Percentiles rank a stretch among this genome's conserved stretches.
These are phyloP conservation scores for Xanthia togata DNA, from an alignment of 2,888 invertebrate genomes.

Conservation along the genomic window DNA sequence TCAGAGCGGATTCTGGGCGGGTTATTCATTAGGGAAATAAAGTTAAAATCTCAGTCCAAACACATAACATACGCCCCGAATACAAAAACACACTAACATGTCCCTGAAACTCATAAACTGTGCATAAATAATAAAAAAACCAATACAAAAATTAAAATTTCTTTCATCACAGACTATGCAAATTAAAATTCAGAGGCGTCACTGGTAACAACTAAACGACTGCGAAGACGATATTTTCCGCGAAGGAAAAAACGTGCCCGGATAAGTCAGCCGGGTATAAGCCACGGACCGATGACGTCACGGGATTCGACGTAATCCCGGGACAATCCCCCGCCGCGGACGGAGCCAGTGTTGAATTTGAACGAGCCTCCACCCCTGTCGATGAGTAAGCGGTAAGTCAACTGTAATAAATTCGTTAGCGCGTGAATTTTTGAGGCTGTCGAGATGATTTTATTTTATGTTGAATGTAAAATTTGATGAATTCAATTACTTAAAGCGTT, in stretches of 20 bases:
- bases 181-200: slow-evolving; percentile 68
- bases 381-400: slow-evolving; percentile 59
- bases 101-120: slow-evolving; percentile 12
- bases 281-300: slow-evolving; percentile 80
- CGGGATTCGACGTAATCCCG: slow-evolving; percentile 73
- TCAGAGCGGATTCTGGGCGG: not conserved
- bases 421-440: slow-evolving; percentile 53
- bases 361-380: slow-evolving; percentile 63
- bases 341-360: slow-evolving; percentile 70
- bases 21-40: slow-evolving; percentile 22
- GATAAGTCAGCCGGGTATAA: slow-evolving; percentile 77
- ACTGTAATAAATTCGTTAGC: slow-evolving; percentile 53
- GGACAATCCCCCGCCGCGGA: slow-evolving; percentile 68
- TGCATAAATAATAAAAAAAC: slow-evolving; percentile 18
- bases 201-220: slow-evolving; percentile 58
- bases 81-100: slow-evolving; percentile 17
- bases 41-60: not conserved
- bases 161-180: slow-evolving; percentile 46
- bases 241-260: slow-evolving; percentile 75
- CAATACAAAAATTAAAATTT: slow-evolving; percentile 35
- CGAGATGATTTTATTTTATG: slow-evolving; percentile 39
- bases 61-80: not conserved
- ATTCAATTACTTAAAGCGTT: slow-evolving; percentile 31
- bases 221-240: slow-evolving; percentile 71
- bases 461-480: slow-evolving; percentile 26